A percentile compares a stretch with the other conserved stretches of the same genome.
Evolutionary conservation across 2,113 vertebrate species (phyloP).

Genomic region (Lamprologus callipterus): DNA sequence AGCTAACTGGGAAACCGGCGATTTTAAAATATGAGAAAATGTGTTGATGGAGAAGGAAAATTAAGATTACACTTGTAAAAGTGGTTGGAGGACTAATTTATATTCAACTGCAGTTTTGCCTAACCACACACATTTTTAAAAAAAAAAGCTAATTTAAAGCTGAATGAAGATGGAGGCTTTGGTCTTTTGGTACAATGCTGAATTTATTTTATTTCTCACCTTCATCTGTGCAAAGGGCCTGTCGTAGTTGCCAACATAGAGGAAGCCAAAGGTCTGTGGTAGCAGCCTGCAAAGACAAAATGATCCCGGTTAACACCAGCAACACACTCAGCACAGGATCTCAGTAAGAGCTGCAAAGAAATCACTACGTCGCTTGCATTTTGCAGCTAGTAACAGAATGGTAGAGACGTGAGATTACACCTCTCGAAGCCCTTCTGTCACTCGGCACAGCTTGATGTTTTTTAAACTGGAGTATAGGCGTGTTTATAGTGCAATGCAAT

Average conservation of each 20-base stretch:
- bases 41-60: not conserved
- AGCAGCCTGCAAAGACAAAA: conserved; percentile 81
- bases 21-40: not conserved
- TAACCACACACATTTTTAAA: not conserved
- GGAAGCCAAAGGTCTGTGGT: conserved; percentile 87
- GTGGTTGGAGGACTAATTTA: not conserved
- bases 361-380: conserved; percentile 20
- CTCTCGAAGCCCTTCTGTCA: conserved; percentile 43
- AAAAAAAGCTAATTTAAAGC: not conserved
- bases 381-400: conserved; percentile 57
- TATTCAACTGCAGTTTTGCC: not conserved
- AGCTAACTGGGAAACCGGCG: not conserved
- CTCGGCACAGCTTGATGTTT: not conserved
- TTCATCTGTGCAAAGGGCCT: conserved; percentile 96
- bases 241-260: conserved; percentile 94
- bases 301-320: conserved; percentile 29
- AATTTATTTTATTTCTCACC: conserved; percentile 72
- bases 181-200: not conserved
- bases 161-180: not conserved
- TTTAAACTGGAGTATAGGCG: not conserved
- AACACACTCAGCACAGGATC: not conserved
- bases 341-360: not conserved
- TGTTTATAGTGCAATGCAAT: not conserved
- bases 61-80: not conserved
- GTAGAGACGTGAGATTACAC: conserved; percentile 49